These are phyloP conservation scores for Ceyx cyanopectus DNA, from an alignment of 2,113 vertebrate genomes.

Conservation along the genomic window DNA sequence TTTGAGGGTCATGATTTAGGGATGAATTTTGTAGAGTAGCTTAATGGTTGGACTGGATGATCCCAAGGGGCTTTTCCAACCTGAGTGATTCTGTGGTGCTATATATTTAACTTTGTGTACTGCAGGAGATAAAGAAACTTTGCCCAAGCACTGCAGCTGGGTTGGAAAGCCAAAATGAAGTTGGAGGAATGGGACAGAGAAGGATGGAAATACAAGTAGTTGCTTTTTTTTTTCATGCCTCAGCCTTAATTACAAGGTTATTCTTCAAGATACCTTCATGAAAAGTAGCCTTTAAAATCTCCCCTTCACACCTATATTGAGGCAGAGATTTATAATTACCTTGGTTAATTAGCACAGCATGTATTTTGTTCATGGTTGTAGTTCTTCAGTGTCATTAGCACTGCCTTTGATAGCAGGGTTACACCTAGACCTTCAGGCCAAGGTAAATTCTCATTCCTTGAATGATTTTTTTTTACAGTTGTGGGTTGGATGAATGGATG, in stretches of 20 bases:
- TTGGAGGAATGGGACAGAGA: neutral
- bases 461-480: neutral
- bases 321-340: neutral
- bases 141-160: neutral
- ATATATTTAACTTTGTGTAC: fast-evolving
- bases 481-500: neutral
- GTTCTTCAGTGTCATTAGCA: neutral
- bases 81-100: no score
- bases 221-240: neutral
- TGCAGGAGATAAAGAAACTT: neutral
- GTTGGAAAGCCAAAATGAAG: neutral
- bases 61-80: no score
- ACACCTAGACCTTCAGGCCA: neutral
- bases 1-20: no score
- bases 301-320: neutral
- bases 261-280: neutral
- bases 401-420: neutral
- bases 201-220: neutral
- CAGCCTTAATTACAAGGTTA: neutral
- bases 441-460: neutral
- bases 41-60: no score
- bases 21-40: no score
- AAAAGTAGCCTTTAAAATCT: neutral
- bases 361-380: neutral
- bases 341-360: neutral